phyloP scores from a whole-genome alignment of 2,888 invertebrate genomes.

The Mythimna lalbum region DNA sequence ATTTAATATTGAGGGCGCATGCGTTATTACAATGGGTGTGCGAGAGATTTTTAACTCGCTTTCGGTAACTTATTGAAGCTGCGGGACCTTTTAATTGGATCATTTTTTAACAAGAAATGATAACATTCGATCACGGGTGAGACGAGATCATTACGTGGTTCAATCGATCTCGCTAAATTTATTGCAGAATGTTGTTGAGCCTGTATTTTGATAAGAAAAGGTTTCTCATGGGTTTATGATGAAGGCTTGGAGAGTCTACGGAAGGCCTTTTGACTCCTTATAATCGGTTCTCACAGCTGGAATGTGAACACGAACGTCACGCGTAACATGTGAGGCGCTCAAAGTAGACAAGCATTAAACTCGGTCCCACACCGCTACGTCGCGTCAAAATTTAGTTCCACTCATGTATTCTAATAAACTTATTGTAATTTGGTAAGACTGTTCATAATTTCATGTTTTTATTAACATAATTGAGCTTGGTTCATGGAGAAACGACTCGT shows the following conservation, averaged over 20 bases:
- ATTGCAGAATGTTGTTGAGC: constrained; percentile 53
- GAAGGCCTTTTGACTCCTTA: constrained; percentile 58
- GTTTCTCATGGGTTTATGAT: constrained; percentile 42
- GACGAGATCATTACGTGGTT: constrained; percentile 76
- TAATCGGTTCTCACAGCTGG: constrained; percentile 68
- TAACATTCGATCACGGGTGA: constrained; percentile 82
- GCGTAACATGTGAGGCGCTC: constrained; percentile 66
- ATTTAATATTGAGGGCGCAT: constrained; percentile 90
- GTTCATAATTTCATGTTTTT: constrained; percentile 49
- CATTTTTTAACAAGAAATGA: constrained; percentile 89
- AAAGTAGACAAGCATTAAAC: constrained; percentile 77
- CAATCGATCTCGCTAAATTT: constrained; percentile 75
- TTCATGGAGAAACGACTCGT: background rate
- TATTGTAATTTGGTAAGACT: constrained; percentile 52
- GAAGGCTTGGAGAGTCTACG: constrained; percentile 44
- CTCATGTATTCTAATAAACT: constrained; percentile 57
- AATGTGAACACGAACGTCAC: constrained; percentile 69
- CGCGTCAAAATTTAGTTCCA: constrained; percentile 61
- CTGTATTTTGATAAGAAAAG: constrained; percentile 31
- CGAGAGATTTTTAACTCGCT: constrained; percentile 87
- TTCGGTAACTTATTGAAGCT: constrained; percentile 88
- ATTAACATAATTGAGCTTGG: constrained; percentile 10
- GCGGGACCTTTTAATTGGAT: constrained; percentile 86
- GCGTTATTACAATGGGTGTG: constrained; percentile 90
- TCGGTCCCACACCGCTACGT: constrained; percentile 62